A percentile compares a stretch with the other conserved stretches of the same genome.
These are phyloP conservation scores for Aphelocoma californica DNA, from an alignment of 2,797 vertebrate genomes.

Conservation along the genomic window DNA sequence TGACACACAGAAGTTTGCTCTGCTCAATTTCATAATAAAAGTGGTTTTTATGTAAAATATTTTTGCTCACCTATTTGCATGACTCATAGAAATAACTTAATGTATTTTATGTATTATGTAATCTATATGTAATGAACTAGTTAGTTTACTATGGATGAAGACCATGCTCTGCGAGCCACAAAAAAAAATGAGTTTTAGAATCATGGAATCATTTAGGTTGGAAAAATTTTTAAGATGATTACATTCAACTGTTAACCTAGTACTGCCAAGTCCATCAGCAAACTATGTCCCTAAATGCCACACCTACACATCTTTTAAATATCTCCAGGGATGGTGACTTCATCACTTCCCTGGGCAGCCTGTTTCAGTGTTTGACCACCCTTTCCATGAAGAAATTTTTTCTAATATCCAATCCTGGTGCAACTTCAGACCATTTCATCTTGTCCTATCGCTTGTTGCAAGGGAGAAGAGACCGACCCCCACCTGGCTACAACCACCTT, in stretches of 20 bases:
- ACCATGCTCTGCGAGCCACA: background rate
- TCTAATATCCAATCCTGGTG: background rate
- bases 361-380: background rate
- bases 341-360: background rate
- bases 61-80: background rate
- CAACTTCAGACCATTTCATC: background rate
- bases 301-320: background rate
- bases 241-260: background rate
- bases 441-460: rapidly evolving
- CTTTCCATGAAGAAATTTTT: background rate
- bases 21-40: background rate
- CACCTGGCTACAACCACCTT: background rate
- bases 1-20: background rate
- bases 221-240: background rate
- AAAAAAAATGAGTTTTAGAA: background rate
- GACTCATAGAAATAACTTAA: background rate
- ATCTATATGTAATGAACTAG: background rate
- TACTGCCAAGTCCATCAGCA: background rate
- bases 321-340: background rate
- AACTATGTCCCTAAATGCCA: background rate
- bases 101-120: background rate
- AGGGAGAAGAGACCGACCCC: rapidly evolving
- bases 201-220: background rate
- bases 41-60: rapidly evolving
- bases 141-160: background rate